phyloP scores from a whole-genome alignment of 2,888 invertebrate species.

The Calameuta pallipes region DNA sequence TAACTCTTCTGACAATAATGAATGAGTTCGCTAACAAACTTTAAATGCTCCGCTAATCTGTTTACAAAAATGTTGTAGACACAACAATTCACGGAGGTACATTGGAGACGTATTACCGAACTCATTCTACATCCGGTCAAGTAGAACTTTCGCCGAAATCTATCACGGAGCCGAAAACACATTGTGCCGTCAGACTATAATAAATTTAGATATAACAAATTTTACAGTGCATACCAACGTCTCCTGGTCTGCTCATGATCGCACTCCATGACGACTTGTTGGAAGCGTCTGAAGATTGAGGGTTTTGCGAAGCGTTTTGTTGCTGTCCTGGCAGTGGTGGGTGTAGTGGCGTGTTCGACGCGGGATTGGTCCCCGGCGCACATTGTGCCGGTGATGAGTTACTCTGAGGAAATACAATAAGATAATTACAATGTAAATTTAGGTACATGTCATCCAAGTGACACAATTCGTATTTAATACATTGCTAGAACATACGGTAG shows the following conservation, averaged over 20 bases:
- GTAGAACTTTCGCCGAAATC: neutral
- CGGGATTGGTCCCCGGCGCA: constrained; percentile 52
- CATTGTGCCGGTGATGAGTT: constrained; percentile 62
- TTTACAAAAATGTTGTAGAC: neutral
- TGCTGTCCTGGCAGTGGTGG: constrained; percentile 59
- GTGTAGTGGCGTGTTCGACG: constrained; percentile 48
- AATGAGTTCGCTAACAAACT: neutral
- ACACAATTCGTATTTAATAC: neutral
- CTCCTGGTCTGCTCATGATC: constrained; percentile 65
- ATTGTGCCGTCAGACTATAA: neutral
- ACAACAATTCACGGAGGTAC: neutral
- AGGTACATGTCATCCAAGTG: constrained; percentile 7
- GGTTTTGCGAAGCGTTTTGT: constrained; percentile 53
- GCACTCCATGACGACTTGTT: constrained; percentile 66
- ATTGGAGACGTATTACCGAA: neutral
- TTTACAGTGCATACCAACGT: constrained; percentile 48
- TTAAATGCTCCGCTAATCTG: too few species aligned
- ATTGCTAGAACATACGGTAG: constrained; percentile 43
- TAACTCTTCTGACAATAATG: neutral
- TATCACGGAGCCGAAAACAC: neutral
- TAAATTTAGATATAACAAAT: neutral
- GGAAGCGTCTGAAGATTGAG: constrained; percentile 57
- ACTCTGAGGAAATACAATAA: constrained; percentile 38
- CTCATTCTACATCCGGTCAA: neutral
- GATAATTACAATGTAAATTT: neutral